These are phyloP conservation scores for Coelinius sp. DNA, from an alignment of 2,888 invertebrate genomes.

Conservation along the genomic window DNA sequence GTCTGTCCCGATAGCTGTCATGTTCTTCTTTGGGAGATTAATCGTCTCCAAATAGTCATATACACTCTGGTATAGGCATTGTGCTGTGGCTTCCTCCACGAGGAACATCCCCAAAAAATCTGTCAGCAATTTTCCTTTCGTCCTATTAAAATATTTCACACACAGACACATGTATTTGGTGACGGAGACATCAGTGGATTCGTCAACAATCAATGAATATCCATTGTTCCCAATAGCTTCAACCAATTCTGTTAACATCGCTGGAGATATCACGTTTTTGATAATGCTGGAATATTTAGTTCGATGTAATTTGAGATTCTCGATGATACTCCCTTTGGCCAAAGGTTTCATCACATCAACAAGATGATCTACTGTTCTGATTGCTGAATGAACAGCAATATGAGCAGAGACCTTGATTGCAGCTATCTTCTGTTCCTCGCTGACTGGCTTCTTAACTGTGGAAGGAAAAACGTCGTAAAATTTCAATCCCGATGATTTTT, in stretches of 20 bases:
- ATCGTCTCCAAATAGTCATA: too few species aligned
- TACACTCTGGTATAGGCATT: too few species aligned
- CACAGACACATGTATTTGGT: too few species aligned
- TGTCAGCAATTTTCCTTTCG: too few species aligned
- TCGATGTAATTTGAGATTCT: constrained; percentile 40
- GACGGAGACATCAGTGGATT: too few species aligned
- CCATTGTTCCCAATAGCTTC: constrained; percentile 38
- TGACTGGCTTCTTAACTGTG: background rate
- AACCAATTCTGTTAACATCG: constrained; percentile 38
- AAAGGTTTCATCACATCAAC: constrained; percentile 41
- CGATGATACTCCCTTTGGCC: constrained; percentile 30
- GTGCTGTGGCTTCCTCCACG: too few species aligned
- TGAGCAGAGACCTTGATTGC: constrained; percentile 44
- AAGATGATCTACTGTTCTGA: constrained; percentile 45
- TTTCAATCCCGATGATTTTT: too few species aligned
- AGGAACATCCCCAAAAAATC: too few species aligned
- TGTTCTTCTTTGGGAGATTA: constrained; percentile 25
- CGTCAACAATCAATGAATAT: too few species aligned
- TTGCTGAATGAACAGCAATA: constrained; percentile 41
- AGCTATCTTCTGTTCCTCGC: constrained; percentile 19
- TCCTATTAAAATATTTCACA: too few species aligned
- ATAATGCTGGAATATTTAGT: constrained; percentile 48
- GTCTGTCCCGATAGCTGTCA: constrained; percentile 51
- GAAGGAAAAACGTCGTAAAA: too few species aligned
- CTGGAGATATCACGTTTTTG: constrained; percentile 44